A percentile compares a stretch with the other conserved stretches of the same genome.
These are phyloP conservation scores for Chelonoidis abingdonii DNA, from an alignment of 2,113 vertebrate genomes.

Conservation along the genomic window DNA sequence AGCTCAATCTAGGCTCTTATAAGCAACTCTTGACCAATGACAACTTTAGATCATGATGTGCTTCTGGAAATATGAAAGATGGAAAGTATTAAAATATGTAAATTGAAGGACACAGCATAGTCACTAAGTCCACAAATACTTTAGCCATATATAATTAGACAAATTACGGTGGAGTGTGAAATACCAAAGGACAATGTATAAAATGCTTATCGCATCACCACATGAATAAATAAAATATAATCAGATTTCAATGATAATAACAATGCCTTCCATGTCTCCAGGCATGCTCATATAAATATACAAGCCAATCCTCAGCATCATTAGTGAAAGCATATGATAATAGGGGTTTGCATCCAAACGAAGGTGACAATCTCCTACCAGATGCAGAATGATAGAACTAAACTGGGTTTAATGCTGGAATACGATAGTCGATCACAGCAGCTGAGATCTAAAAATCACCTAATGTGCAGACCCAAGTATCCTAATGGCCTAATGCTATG, in stretches of 20 bases:
- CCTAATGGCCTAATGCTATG: not conserved
- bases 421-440: not conserved
- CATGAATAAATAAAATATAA: not conserved
- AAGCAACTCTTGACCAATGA: not conserved
- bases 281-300: not conserved
- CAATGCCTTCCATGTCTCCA: not conserved
- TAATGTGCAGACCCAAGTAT: not conserved
- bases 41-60: not conserved
- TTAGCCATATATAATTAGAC: not conserved
- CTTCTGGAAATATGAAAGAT: not conserved
- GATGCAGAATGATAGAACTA: not conserved
- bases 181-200: not conserved
- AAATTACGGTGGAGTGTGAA: not conserved
- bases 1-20: not conserved
- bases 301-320: too few relatives aligned
- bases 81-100: not conserved
- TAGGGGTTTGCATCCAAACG: not conserved
- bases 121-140: too few relatives aligned
- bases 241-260: too few relatives aligned
- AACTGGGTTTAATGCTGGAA: not conserved
- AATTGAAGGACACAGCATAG: not conserved
- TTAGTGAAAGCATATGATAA: not conserved
- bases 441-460: not conserved
- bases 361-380: not conserved
- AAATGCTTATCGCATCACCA: not conserved